Conservation (phyloP, 2,888 invertebrate species). For the Latheticus oryzae region DNA sequence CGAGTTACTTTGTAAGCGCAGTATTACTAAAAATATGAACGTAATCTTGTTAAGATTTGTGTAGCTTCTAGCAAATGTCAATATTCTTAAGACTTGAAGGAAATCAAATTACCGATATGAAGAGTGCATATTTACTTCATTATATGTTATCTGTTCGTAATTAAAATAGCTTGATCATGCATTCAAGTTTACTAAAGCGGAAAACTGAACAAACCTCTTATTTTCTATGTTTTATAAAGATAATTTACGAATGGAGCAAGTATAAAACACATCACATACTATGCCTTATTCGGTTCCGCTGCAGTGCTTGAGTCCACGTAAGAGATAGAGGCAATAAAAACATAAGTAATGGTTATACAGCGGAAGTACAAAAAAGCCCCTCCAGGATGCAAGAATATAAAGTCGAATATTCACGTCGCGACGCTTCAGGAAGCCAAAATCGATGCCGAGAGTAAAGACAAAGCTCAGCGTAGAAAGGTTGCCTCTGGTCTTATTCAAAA, state of each 20-base stretch:
- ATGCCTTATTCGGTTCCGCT: too few species aligned
- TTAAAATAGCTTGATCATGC: too few species aligned
- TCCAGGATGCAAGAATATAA: constrained; percentile 22
- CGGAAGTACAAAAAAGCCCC: constrained; percentile 30
- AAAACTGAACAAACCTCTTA: too few species aligned
- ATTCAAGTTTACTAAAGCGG: too few species aligned
- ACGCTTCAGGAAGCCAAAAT: constrained; percentile 36
- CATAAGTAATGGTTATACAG: constrained; percentile 31
- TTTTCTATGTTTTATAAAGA: too few species aligned
- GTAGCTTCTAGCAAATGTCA: constrained; percentile 17
- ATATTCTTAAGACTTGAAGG: constrained; percentile 17
- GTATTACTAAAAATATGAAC: constrained; percentile 24
- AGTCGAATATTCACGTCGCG: constrained; percentile 35
- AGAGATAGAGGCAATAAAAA: constrained; percentile 33
- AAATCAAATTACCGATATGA: constrained; percentile 5
- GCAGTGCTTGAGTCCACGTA: too few species aligned
- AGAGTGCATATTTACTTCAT: too few species aligned
- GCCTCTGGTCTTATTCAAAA: constrained; percentile 51
- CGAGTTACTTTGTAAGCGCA: constrained; percentile 19
- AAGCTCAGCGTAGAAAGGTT: constrained; percentile 37
- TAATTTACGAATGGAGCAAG: too few species aligned
- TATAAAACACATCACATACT: too few species aligned
- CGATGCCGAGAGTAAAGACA: constrained; percentile 35
- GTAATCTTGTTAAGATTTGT: constrained; percentile 23
- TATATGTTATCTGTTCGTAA: too few species aligned